These are phyloP conservation scores for Peromyscus leucopus DNA, from an alignment of 2,113 vertebrate genomes.

Conservation along the genomic window DNA sequence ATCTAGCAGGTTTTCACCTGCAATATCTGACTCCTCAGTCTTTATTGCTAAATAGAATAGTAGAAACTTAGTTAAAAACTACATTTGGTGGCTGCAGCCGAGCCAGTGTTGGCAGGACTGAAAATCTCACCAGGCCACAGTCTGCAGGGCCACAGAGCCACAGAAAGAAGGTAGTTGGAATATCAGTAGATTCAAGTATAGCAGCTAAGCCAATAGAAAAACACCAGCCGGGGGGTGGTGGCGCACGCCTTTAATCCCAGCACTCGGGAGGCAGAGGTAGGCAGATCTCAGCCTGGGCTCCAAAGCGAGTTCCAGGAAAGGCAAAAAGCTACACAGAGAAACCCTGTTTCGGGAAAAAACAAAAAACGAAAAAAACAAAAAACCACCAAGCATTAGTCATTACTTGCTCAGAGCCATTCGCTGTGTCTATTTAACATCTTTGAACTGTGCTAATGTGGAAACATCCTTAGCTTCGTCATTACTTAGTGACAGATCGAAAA, in stretches of 20 bases:
- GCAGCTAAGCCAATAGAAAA: neutral
- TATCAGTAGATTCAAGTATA: neutral
- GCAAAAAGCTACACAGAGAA: too few relatives aligned
- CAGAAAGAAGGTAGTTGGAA: neutral
- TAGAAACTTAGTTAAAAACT: neutral
- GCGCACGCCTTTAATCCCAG: too few relatives aligned
- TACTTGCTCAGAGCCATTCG: constrained; percentile 61
- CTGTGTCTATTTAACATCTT: constrained; percentile 71
- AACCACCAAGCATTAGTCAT: neutral
- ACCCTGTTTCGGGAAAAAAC: too few relatives aligned
- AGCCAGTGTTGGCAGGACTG: neutral
- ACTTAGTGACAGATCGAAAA: constrained; percentile 70
- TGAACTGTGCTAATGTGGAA: constrained; percentile 77
- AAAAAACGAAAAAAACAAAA: too few relatives aligned
- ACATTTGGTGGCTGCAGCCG: neutral
- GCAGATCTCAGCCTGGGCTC: too few relatives aligned
- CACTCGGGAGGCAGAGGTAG: too few relatives aligned
- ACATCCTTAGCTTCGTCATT: constrained; percentile 69
- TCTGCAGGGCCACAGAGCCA: neutral
- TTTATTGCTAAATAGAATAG: neutral
- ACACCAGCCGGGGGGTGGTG: neutral
- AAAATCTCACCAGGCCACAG: neutral
- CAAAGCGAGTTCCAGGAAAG: too few relatives aligned
- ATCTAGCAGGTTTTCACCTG: neutral
- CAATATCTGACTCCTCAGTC: neutral